A percentile compares a stretch with the other conserved stretches of the same genome.
Evolutionary conservation across 2,888 invertebrate species (phyloP).

Genomic region (Marronus borbonicus): DNA sequence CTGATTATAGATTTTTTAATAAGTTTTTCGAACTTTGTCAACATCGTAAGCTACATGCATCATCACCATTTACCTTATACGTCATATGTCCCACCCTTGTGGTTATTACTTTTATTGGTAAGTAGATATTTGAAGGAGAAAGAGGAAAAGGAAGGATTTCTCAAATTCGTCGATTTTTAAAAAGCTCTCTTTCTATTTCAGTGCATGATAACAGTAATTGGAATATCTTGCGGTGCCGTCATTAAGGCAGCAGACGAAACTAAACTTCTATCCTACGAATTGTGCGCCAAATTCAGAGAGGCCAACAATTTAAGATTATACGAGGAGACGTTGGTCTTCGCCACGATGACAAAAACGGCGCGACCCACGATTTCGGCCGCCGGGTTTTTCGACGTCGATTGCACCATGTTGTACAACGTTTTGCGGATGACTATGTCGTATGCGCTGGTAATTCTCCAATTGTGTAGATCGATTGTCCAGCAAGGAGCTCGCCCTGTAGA

Average conservation of each 20-base stretch:
- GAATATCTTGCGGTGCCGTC: background rate
- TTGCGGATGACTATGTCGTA: conserved; percentile 4
- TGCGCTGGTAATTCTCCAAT: conserved; percentile 18
- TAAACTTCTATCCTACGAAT: background rate
- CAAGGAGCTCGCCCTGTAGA: background rate
- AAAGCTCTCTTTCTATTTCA: background rate
- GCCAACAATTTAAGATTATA: background rate
- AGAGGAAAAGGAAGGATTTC: no score
- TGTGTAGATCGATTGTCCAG: background rate
- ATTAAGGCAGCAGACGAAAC: conserved; percentile 19
- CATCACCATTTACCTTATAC: no score
- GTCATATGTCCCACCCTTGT: no score
- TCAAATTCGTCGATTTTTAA: no score
- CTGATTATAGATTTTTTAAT: no score
- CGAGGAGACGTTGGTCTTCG: conserved; percentile 4
- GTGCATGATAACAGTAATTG: conserved; percentile 17
- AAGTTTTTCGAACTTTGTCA: no score
- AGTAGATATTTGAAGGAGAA: no score
- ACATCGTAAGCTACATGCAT: no score
- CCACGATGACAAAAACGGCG: background rate
- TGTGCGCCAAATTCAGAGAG: conserved; percentile 24
- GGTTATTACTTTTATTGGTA: no score
- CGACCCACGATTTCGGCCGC: conserved; percentile 41
- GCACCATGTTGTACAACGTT: conserved; percentile 45
- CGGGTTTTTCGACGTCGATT: conserved; percentile 48